phyloP scores from a whole-genome alignment of 2,888 invertebrate genomes.

The Agrotis segetum region DNA sequence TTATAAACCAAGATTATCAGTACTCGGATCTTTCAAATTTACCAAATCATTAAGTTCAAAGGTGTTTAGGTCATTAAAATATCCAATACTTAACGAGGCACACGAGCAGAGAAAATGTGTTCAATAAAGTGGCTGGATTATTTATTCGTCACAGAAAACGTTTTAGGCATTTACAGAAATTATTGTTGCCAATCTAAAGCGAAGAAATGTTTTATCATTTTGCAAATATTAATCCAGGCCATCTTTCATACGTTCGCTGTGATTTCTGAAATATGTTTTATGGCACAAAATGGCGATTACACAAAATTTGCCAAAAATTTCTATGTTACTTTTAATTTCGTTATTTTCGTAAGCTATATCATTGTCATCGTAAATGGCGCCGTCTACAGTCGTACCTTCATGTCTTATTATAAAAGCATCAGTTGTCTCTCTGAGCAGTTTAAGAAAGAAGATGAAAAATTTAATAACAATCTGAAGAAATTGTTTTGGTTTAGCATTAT shows the following conservation, averaged over 20 bases:
- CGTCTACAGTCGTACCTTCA: neutral
- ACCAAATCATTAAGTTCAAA: neutral
- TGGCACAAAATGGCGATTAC: neutral
- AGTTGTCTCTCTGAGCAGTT: neutral
- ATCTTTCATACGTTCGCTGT: neutral
- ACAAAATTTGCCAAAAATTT: neutral
- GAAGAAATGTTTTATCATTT: neutral
- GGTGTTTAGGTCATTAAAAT: neutral
- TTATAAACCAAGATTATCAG: too few species aligned
- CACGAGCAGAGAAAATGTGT: neutral
- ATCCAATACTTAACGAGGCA: neutral
- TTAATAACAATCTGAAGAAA: neutral
- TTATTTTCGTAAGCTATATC: neutral
- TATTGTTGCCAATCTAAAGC: neutral
- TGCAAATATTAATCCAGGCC: neutral
- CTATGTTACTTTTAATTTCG: neutral
- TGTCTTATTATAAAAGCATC: neutral
- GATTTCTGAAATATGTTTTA: neutral
- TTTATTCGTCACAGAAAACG: neutral
- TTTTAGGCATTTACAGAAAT: neutral
- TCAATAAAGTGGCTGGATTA: neutral
- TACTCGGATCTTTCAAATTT: too few species aligned
- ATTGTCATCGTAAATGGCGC: neutral
- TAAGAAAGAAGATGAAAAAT: neutral
- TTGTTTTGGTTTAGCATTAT: neutral